Percentiles rank a stretch among this genome's conserved stretches.
These are phyloP conservation scores for Odontomachus brunneus DNA, from an alignment of 1,140 invertebrate species.

Conservation along the genomic window DNA sequence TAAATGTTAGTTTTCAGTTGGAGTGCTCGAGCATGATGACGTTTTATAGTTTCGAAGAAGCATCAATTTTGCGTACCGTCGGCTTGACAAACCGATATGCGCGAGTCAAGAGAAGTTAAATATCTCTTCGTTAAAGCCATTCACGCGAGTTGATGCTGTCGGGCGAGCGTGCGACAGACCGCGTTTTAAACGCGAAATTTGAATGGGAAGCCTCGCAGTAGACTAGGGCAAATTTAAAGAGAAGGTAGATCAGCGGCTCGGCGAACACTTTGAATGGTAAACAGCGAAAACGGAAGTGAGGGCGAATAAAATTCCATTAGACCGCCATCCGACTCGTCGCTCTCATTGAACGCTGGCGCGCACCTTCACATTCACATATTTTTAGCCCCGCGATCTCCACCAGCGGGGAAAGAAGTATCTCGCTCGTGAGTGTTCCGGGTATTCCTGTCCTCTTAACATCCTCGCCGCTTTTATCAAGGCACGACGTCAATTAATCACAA, in stretches of 20 bases:
- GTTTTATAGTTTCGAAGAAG: no score
- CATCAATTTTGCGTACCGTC: no score
- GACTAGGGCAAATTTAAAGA: slow-evolving; percentile 3
- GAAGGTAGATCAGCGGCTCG: background rate
- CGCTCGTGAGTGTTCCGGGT: background rate
- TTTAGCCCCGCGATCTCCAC: background rate
- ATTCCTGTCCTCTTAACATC: background rate
- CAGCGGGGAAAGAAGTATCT: background rate
- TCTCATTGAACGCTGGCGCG: slow-evolving; percentile 14
- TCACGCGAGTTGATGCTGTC: background rate
- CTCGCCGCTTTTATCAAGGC: background rate
- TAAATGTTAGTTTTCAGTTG: no score
- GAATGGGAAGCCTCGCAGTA: slow-evolving; percentile 10
- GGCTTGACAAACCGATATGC: no score
- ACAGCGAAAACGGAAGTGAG: slow-evolving; percentile 44
- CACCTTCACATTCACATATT: slow-evolving; percentile 25
- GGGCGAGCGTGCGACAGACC: slow-evolving; percentile 6
- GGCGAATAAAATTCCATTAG: slow-evolving; percentile 50
- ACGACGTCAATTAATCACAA: background rate
- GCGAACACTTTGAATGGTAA: slow-evolving; percentile 44
- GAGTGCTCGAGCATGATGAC: no score
- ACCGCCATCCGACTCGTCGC: slow-evolving; percentile 20
- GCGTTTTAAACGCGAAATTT: slow-evolving; percentile 2
- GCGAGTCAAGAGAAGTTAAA: no score
- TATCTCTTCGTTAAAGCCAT: background rate